Evolutionary conservation across 2,113 vertebrate species (phyloP).

Genomic region (Centrocercus urophasianus): DNA sequence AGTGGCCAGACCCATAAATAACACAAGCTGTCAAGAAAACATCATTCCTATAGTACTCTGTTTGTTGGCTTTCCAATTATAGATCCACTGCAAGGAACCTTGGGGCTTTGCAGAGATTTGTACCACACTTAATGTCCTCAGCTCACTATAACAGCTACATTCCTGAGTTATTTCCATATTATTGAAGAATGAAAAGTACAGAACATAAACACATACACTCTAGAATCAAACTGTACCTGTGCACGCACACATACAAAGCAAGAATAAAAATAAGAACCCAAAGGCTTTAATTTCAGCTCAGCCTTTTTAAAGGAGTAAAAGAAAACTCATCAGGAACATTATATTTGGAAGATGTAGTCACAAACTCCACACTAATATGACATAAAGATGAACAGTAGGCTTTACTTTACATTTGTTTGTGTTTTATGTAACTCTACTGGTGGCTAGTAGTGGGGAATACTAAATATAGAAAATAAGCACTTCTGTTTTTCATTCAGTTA

Average conservation of each 20-base stretch:
- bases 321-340: not conserved
- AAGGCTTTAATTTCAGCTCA: not conserved
- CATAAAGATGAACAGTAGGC: not conserved
- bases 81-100: not conserved
- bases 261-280: no score
- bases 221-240: not conserved
- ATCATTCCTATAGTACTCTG: constrained; percentile 50
- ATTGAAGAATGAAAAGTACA: not conserved
- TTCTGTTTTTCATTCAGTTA: not conserved
- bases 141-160: not conserved
- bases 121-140: not conserved
- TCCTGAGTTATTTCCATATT: not conserved
- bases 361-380: not conserved
- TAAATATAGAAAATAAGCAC: not conserved
- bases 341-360: not conserved
- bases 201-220: not conserved
- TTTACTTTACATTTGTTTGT: not conserved
- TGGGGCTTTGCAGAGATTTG: not conserved
- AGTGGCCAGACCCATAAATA: constrained; percentile 65
- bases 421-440: not conserved
- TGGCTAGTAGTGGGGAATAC: not conserved
- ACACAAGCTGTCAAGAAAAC: constrained; percentile 65
- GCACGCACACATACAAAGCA: rapidly evolving
- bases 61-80: constrained; percentile 23
- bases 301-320: not conserved